Evolutionary conservation across 1,140 invertebrate species (phyloP), one percentile per base, ranked within the genome.

Genomic region (Oppia nitens): DNA sequence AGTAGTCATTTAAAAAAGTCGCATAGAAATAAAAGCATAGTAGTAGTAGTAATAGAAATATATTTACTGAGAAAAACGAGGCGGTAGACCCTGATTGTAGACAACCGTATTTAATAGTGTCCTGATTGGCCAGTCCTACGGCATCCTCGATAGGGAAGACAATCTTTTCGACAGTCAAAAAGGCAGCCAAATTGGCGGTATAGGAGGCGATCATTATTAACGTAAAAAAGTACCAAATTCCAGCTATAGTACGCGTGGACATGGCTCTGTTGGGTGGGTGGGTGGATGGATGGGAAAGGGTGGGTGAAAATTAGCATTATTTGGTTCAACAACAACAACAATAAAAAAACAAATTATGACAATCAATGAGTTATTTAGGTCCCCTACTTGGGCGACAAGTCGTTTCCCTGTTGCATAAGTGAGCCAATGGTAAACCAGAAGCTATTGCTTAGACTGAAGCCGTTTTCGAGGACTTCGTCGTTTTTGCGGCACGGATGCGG

Each of bases 341-440:
- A n/a, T n/a, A n/a, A n/a, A n/a, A n/a, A n/a, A n/a, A n/a, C n/a
- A n/a, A n/a, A n/a, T n/a, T n/a, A n/a, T n/a, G n/a, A n/a, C n/a
- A n/a, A n/a, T n/a, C n/a, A n/a, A n/a, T n/a, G n/a, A n/a, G n/a
- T n/a, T n/a, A n/a, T n/a, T n/a, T n/a, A n/a, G n/a, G n/a, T n/a
- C n/a, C n/a, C 74, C 55, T 65, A 72, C 64, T 70, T 65, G 11
- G 72, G 73, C 28, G 70, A 69, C 14, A 89, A 76, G 71, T 88
- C 85, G 62, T 84, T 87, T 63, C 87, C 89, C 77, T 93, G 89
- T 72, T 93, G 88, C 88, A 93, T 92, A 62, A 94, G 79, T 12
- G 87, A 89, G 53, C 89, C 89, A 63, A 94, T 84, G 14, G 86
- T 84, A 73, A 85, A 76, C 83, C 83, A 86, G 62, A 81, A 78